These are phyloP conservation scores for Pachliopta kotzebuea DNA, from an alignment of 2,888 invertebrate genomes.

Conservation along the genomic window DNA sequence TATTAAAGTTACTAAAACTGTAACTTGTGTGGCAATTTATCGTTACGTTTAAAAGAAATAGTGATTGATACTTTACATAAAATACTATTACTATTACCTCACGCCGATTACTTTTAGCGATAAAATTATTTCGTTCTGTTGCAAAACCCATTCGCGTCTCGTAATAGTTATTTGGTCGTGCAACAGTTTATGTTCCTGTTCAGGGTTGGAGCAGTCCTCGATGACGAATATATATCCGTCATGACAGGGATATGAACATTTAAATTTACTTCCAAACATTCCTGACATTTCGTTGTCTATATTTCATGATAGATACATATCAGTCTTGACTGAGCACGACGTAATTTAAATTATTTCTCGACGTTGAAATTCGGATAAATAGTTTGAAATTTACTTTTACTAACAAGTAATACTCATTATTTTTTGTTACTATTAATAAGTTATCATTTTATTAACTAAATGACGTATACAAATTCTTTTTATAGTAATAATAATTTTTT, in stretches of 20 bases:
- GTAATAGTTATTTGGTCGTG: conserved; percentile 42
- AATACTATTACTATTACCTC: conserved; percentile 12
- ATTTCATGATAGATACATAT: background rate
- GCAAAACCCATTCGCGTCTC: conserved; percentile 24
- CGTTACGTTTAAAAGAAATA: background rate
- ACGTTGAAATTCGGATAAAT: background rate
- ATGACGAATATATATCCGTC: conserved; percentile 37
- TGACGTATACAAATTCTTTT: no score
- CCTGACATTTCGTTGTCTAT: background rate
- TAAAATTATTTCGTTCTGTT: conserved; percentile 17
- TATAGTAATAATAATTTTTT: no score
- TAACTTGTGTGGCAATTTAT: no score
- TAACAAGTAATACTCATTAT: background rate
- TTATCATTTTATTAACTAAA: no score
- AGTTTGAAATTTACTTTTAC: background rate
- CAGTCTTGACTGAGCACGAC: no score
- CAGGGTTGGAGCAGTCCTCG: conserved; percentile 40
- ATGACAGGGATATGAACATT: conserved; percentile 22
- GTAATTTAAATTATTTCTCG: background rate
- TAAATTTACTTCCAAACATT: background rate
- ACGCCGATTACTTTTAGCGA: conserved; percentile 21
- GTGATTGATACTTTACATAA: background rate
- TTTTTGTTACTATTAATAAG: no score
- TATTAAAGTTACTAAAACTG: no score
- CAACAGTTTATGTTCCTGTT: conserved; percentile 39